Base-by-base conservation (phyloP, 1,140 invertebrate genomes). In the Ooceraea biroi region DNA sequence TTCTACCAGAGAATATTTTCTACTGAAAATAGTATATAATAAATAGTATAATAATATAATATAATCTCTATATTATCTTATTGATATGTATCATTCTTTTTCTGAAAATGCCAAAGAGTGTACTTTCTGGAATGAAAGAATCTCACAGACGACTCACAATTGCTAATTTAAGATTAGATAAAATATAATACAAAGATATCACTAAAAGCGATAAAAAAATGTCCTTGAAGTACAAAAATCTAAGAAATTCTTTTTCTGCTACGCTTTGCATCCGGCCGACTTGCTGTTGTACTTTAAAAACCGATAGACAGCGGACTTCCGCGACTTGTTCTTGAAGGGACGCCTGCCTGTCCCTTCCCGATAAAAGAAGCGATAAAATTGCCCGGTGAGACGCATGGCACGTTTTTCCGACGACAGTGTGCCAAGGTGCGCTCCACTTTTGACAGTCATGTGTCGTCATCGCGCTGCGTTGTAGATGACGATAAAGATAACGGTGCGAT, bases 371-470 rank as follows among this genome's bases (percentile, higher is more conserved):
- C 30, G 36, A 57, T 71, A 78, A 78, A 68, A 55, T 7, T 22
- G n/a, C 11, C 55, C 17, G 22, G 30, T 30, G 19, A 48, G 57
- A 78, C 14, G 41, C n/a, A 50, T 7, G 30, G 57, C 48, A 19
- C 17, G 52, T 52, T 77, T 77, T 27, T 55, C 74, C 52, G 22
- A 44, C 19, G 22, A 46, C 66, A 14, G 22, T 71, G 44, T 57
- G 63, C 17, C 76, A 58, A 71, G 25, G 48, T 83, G 74, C 57
- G 71, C 72, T 73, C 36, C 71, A 50, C 22, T 86, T 86, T 74
- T 83, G 66, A 3, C 36, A 2, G 7, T 7, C 36, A 7, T 36
- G 58, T 82, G 66, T 87, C 66, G 61, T 48, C 57, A 68, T 76
- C 27, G 48, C 46, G 17, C 65, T 77, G 27, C 25, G 46, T 22